These are phyloP conservation scores for Melipona bicolor DNA, from an alignment of 2,888 invertebrate genomes.

Conservation along the genomic window DNA sequence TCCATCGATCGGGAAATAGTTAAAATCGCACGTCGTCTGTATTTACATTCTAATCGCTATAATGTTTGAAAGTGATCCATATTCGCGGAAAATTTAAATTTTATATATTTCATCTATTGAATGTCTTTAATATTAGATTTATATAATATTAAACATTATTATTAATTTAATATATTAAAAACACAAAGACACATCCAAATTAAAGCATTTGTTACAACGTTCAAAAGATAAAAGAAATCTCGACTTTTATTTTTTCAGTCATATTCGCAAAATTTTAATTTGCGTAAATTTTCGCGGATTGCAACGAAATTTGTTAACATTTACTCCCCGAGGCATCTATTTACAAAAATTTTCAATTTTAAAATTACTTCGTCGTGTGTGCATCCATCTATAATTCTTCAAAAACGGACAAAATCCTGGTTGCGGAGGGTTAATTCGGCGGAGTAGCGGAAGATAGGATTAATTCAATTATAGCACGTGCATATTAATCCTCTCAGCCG, in stretches of 20 bases:
- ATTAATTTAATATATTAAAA: too few relatives aligned
- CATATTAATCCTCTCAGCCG: constrained; percentile 4
- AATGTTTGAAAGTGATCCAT: neutral
- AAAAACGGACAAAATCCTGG: neutral
- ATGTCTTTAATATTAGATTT: too few relatives aligned
- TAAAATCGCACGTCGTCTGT: neutral
- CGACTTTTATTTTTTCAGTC: neutral
- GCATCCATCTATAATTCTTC: neutral
- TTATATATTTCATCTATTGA: too few relatives aligned
- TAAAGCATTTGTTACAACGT: neutral
- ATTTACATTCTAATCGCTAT: neutral
- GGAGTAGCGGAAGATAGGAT: neutral
- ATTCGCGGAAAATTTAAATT: too few relatives aligned
- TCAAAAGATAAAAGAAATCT: neutral
- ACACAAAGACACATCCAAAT: neutral
- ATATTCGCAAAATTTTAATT: neutral
- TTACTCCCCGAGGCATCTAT: neutral
- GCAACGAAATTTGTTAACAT: neutral
- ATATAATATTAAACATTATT: too few relatives aligned
- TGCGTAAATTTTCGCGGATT: neutral
- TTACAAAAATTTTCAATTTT: neutral
- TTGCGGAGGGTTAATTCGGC: neutral
- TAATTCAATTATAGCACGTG: neutral
- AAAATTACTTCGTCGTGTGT: neutral
- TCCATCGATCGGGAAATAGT: neutral